Evolutionary conservation across 2,113 vertebrate genomes (phyloP).

Genomic region (Oceanites oceanicus): DNA sequence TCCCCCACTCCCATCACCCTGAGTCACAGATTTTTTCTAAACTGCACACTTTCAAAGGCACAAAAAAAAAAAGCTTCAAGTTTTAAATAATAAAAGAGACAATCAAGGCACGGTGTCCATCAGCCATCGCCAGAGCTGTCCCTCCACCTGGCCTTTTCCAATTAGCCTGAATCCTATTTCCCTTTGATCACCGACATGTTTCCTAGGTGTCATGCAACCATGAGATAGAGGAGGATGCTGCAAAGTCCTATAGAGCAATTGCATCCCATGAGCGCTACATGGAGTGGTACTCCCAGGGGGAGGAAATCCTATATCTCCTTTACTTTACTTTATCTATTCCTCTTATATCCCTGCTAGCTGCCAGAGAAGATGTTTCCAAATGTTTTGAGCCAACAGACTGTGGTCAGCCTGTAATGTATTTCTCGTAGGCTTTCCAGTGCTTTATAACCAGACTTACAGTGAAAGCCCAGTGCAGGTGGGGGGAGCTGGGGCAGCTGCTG

Average conservation of each 20-base stretch:
- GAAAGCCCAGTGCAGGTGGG: neutral
- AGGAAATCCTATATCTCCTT: neutral
- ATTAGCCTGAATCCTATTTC: neutral
- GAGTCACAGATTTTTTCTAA: neutral
- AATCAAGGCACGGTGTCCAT: neutral
- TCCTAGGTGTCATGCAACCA: neutral
- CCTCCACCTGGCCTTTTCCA: neutral
- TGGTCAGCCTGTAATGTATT: neutral
- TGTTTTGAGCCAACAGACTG: neutral
- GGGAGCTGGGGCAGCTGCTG: neutral
- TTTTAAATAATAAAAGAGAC: neutral
- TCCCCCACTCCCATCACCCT: neutral
- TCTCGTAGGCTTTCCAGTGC: neutral
- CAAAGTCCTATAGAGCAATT: neutral
- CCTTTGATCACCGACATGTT: neutral
- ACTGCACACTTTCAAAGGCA: neutral
- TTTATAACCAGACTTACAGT: neutral
- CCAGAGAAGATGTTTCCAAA: neutral
- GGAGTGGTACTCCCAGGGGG: neutral
- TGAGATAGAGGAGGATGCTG: neutral
- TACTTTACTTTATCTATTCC: too few relatives aligned
- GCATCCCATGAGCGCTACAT: neutral
- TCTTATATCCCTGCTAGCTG: neutral
- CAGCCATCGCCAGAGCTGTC: neutral
- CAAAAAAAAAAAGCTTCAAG: accelerated